Evolutionary conservation across 2,888 invertebrate genomes (phyloP).

Genomic region (Sussaba pulchella): DNA sequence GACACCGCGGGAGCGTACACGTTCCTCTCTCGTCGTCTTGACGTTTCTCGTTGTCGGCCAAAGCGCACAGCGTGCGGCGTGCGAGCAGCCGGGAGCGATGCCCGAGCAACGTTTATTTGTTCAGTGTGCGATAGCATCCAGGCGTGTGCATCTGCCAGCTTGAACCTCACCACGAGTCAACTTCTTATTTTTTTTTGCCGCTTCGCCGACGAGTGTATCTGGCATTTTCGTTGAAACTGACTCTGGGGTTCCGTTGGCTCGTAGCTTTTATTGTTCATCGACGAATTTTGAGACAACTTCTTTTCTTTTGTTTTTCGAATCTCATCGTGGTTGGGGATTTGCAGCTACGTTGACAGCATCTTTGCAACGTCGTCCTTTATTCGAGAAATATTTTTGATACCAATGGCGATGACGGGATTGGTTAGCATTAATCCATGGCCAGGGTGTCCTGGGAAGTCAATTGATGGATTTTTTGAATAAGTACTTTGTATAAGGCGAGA

Average conservation of each 20-base stretch:
- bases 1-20: conserved; percentile 4
- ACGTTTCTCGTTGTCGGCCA: conserved; percentile 45
- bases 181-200: conserved; percentile 24
- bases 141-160: conserved; percentile 60
- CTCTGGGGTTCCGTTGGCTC: background rate
- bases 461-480: too few species aligned
- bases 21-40: background rate
- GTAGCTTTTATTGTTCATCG: background rate
- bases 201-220: conserved; percentile 22
- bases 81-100: conserved; percentile 55
- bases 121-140: conserved; percentile 44
- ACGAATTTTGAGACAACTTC: background rate
- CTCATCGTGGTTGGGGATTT: too few species aligned
- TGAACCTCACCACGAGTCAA: conserved; percentile 47
- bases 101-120: conserved; percentile 64
- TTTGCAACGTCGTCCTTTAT: too few species aligned
- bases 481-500: too few species aligned
- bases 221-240: background rate
- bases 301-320: too few species aligned
- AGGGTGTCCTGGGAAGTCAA: too few species aligned
- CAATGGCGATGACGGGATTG: too few species aligned
- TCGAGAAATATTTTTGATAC: too few species aligned
- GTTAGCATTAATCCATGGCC: too few species aligned
- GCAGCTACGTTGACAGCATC: too few species aligned
- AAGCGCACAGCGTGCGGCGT: conserved; percentile 14